Conservation (phyloP, 2,888 invertebrate species). For the Trichacis sp. region DNA sequence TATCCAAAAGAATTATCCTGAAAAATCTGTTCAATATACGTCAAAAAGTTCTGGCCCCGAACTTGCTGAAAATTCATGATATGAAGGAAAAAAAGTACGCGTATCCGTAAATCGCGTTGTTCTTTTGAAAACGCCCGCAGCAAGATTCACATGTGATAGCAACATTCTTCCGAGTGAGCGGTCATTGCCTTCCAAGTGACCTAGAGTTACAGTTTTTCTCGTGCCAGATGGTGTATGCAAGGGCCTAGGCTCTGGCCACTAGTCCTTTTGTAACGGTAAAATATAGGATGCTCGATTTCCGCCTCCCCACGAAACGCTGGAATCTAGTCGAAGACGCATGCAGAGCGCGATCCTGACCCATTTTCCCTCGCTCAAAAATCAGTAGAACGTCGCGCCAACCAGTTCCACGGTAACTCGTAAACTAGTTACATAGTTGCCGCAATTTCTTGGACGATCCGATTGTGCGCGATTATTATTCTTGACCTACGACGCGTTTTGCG, state of each 20-base stretch:
- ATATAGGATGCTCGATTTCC: no score
- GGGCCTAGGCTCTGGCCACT: constrained; percentile 5
- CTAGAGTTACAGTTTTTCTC: constrained; percentile 43
- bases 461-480: not conserved
- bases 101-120: not conserved
- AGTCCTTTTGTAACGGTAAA: constrained; percentile 19
- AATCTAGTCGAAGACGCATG: no score
- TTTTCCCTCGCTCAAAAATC: constrained; percentile 8
- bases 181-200: constrained; percentile 36
- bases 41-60: no score
- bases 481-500: not conserved
- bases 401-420: no score
- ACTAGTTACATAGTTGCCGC: no score
- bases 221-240: constrained; percentile 15
- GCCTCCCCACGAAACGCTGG: not conserved
- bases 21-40: no score
- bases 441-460: no score
- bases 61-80: not conserved
- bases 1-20: no score
- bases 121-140: not conserved
- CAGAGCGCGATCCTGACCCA: constrained; percentile 37
- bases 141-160: not conserved
- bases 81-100: not conserved
- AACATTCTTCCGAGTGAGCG: constrained; percentile 15
- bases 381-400: not conserved